These are phyloP conservation scores for Cyphotilapia sp. DNA, from an alignment of 2,113 vertebrate species.

Conservation along the genomic window DNA sequence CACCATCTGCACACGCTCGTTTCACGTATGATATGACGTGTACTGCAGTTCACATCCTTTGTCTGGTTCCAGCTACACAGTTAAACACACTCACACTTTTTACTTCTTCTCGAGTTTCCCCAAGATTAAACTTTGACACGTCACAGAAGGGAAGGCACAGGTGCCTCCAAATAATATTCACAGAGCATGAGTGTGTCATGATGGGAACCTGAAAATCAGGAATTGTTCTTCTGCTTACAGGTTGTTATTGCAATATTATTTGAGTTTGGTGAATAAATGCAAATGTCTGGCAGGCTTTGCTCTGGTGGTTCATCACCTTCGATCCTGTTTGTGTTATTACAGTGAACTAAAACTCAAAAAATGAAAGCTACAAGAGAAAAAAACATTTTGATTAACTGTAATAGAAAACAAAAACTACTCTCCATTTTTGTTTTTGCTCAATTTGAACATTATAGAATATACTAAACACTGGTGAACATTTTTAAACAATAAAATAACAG, in stretches of 20 bases:
- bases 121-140: not conserved
- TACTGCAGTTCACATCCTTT: not conserved
- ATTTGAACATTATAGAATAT: not conserved
- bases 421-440: rapidly evolving
- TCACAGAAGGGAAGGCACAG: not conserved
- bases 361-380: not conserved
- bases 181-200: not conserved
- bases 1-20: not conserved
- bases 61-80: not conserved
- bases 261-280: not conserved
- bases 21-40: not conserved
- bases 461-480: not conserved
- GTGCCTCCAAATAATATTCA: not conserved
- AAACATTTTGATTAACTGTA: not conserved
- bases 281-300: not conserved
- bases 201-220: not conserved
- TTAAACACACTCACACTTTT: not conserved
- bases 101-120: not conserved
- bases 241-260: not conserved
- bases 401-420: not conserved
- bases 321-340: not conserved
- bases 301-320: not conserved
- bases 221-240: not conserved
- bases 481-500: not conserved
- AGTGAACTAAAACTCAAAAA: not conserved